Percentiles rank a stretch among this genome's conserved stretches.
Evolutionary conservation across 2,113 vertebrate genomes (phyloP).

Genomic region (Onychorhynchus coronatus): DNA sequence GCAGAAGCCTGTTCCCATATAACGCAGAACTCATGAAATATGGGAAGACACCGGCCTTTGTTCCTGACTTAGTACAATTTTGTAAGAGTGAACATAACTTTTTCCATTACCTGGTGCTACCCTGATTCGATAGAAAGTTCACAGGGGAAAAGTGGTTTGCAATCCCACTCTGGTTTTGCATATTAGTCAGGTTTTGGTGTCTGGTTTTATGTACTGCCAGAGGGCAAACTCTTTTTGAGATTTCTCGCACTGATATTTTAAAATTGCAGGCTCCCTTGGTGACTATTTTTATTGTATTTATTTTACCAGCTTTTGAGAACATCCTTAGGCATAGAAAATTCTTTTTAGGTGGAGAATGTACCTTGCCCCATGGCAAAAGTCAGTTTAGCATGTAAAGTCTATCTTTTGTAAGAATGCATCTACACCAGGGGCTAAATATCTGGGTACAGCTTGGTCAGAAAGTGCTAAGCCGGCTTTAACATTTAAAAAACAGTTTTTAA

Average conservation of each 20-base stretch:
- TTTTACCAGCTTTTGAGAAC: constrained; percentile 48
- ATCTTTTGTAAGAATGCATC: constrained; percentile 33
- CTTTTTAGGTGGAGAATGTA: constrained; percentile 35
- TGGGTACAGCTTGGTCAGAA: background rate
- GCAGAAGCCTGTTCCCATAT: constrained; percentile 3
- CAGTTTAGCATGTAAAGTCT: constrained; percentile 37
- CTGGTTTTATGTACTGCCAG: constrained; percentile 37
- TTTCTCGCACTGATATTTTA: constrained; percentile 67
- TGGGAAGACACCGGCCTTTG: background rate
- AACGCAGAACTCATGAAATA: background rate
- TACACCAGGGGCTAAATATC: constrained; percentile 29
- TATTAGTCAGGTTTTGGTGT: constrained; percentile 65
- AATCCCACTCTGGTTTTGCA: constrained; percentile 44
- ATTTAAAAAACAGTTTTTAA: constrained; percentile 15
- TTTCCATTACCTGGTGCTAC: constrained; percentile 39
- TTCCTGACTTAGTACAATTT: constrained; percentile 6
- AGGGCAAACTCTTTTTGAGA: constrained; percentile 48
- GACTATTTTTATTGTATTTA: constrained; percentile 53
- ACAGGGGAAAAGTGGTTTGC: constrained; percentile 55
- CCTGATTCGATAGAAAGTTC: constrained; percentile 52
- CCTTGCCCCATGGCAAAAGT: constrained; percentile 11
- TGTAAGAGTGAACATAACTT: constrained; percentile 14
- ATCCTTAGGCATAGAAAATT: constrained; percentile 58
- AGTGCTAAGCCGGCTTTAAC: background rate
- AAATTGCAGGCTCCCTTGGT: constrained; percentile 53